phyloP scores from a whole-genome alignment of 2,113 vertebrate genomes.

The Mus pahari region DNA sequence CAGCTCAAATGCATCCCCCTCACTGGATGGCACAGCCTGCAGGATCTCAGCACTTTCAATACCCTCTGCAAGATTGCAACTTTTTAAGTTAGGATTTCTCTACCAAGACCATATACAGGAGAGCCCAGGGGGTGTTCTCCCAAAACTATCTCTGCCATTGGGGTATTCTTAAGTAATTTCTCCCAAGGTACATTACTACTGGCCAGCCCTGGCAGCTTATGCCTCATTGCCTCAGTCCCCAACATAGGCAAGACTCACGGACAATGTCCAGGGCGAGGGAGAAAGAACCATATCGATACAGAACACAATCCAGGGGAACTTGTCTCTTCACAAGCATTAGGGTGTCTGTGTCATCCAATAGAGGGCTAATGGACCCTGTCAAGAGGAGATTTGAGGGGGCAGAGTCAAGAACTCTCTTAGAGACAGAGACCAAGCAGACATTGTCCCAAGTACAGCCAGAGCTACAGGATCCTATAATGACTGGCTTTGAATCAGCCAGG shows the following conservation, averaged over 20 bases:
- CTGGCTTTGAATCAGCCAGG: conserved; percentile 10
- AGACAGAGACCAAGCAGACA: conserved; percentile 2
- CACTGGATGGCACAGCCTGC: conserved; percentile 87
- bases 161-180: neutral
- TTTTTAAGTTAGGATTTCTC: neutral
- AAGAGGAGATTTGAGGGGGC: conserved; percentile 8
- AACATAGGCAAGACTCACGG: conserved; percentile 87
- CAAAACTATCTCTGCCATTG: neutral
- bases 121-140: neutral
- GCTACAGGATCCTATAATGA: neutral
- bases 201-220: neutral
- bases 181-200: neutral
- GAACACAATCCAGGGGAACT: conserved; percentile 88
- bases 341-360: conserved; percentile 67
- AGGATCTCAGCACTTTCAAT: conserved; percentile 96
- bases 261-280: conserved; percentile 90
- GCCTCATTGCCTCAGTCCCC: neutral
- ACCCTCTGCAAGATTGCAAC: conserved; percentile 88
- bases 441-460: conserved; percentile 35
- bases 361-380: conserved; percentile 62
- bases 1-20: conserved; percentile 93
- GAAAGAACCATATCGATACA: conserved; percentile 95
- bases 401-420: conserved; percentile 3
- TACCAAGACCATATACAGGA: neutral
- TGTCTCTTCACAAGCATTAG: conserved; percentile 92